A percentile compares a stretch with the other conserved stretches of the same genome.
phyloP scores from a whole-genome alignment of 2,113 vertebrate genomes.

The Candoia aspera region DNA sequence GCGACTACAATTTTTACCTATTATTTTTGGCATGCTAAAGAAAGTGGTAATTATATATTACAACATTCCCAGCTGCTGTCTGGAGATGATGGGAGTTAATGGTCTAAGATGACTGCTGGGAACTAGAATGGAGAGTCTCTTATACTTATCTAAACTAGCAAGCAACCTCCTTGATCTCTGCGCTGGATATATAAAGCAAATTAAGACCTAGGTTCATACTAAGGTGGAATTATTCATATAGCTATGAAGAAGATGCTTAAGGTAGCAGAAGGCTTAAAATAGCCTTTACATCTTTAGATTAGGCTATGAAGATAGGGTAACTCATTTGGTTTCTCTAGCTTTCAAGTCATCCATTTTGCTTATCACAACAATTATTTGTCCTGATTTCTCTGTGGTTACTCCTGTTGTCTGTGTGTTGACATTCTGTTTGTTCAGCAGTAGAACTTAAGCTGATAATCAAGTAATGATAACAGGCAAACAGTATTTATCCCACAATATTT shows the following conservation, averaged over 20 bases:
- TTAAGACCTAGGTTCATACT: not conserved
- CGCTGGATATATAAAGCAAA: not conserved
- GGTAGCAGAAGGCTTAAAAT: not conserved
- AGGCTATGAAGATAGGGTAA: not conserved
- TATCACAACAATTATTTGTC: not conserved
- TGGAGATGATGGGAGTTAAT: not conserved
- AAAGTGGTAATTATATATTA: not conserved
- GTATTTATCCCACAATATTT: not conserved
- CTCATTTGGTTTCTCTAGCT: not conserved
- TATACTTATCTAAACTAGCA: not conserved
- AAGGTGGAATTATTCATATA: not conserved
- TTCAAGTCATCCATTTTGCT: not conserved
- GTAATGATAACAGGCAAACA: not conserved
- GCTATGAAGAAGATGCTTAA: not conserved
- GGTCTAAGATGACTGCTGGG: too few species aligned
- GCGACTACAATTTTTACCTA: not conserved
- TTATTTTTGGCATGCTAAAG: not conserved
- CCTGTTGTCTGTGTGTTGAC: not conserved
- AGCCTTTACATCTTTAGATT: not conserved
- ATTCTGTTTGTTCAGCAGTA: conserved; percentile 10
- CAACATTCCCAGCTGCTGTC: not conserved
- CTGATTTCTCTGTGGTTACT: not conserved
- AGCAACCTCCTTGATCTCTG: not conserved
- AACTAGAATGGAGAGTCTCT: not conserved
- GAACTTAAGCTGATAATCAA: conserved; percentile 12